Evolutionary conservation across 2,113 vertebrate genomes (phyloP).

Genomic region (Rousettus leschenaultii): DNA sequence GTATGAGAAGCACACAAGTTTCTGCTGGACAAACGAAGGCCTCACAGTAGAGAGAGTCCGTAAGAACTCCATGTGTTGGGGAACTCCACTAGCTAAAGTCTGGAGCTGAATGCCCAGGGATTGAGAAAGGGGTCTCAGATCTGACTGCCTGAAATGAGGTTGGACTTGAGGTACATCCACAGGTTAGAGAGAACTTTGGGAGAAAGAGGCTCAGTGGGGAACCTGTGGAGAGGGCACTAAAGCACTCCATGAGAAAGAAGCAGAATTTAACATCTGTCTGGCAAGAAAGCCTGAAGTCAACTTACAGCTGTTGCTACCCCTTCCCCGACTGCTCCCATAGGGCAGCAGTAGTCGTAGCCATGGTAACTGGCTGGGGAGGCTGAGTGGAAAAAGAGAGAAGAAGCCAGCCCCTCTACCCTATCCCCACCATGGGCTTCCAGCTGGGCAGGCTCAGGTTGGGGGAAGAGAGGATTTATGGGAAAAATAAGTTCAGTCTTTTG

Average conservation of each 20-base stretch:
- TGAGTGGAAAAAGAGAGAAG: constrained; percentile 12
- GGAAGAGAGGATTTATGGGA: neutral
- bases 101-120: neutral
- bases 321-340: neutral
- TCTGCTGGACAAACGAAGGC: neutral
- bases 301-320: neutral
- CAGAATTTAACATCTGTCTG: neutral
- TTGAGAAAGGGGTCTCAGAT: neutral
- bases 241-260: neutral
- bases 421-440: neutral
- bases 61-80: neutral
- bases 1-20: neutral
- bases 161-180: neutral
- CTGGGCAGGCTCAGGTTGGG: neutral
- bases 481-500: neutral
- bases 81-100: neutral
- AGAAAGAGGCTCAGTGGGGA: neutral
- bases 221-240: neutral
- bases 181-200: neutral
- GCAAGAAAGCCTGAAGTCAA: neutral
- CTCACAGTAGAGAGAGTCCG: neutral
- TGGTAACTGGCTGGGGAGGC: neutral
- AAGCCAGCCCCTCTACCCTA: neutral
- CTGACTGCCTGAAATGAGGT: neutral
- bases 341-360: neutral